Base-by-base conservation (phyloP, 2,888 invertebrate genomes). In the Mythimna vitellina region DNA sequence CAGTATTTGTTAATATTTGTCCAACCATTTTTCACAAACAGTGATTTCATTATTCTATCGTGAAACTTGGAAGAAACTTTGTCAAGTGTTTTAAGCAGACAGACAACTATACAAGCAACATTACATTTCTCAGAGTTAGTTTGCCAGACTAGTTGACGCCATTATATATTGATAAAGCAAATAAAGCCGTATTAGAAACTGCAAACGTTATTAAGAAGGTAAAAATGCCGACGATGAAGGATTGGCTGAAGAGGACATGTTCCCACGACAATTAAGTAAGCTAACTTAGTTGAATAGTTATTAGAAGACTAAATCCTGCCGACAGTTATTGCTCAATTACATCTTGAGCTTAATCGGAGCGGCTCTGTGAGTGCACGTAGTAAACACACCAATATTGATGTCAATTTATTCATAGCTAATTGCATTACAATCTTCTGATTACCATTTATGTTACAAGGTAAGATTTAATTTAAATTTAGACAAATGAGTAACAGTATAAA, bases 401-500 rank as follows among this genome's bases (percentile, higher is more conserved):
- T 71, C 70, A 81, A 75, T 71, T 73, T 60, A 76, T 80, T 72
- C 61, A 78, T 60, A 12, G 72, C 49, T 73, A 78, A 81, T 83
- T 76, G 77, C 60, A 73, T 80, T 69, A 77, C 62, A 73, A 78
- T 78, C 65, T n/a, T 22, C 20, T 63, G 61, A 78, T 73, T 74
- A 72, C 70, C 65, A 73, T 76, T 73, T 77, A 49, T 78, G 78
- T 73, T 80, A 76, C 80, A 78, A 82, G 81, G 73, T 42, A 53
- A 74, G 32, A 63, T 58, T 65, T 65, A 54, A 80, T 81, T 79
- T 32, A 65, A 78, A 77, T 78, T 79, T 61, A 57, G 67, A 74
- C 71, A 60, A 80, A 60, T 66, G 56, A 74, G 80, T 80, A 67
- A 49, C 56, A 73, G 66, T 68, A 65, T 80, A 80, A 70, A 69